Percentiles rank a stretch among this genome's conserved stretches.
These are phyloP conservation scores for Eidolon dupreanum DNA, from an alignment of 2,797 vertebrate genomes.

Conservation along the genomic window DNA sequence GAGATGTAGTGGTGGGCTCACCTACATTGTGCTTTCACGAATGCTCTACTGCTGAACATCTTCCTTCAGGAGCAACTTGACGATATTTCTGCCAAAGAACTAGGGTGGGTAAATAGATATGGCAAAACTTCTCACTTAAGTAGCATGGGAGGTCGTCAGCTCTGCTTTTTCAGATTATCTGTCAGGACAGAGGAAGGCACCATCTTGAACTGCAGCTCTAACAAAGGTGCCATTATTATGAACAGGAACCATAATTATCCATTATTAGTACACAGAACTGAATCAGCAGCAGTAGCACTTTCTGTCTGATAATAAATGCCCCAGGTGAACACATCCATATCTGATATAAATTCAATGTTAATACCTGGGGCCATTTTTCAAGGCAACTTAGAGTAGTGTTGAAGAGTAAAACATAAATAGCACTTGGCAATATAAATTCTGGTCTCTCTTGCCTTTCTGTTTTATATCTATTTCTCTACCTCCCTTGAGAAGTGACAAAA, in stretches of 20 bases:
- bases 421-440: neutral
- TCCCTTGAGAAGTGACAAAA: neutral
- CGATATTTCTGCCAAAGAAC: neutral
- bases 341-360: neutral
- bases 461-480: neutral
- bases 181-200: neutral
- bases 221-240: neutral
- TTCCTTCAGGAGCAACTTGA: neutral
- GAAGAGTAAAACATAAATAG: neutral
- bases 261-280: neutral
- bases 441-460: neutral
- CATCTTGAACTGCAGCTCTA: neutral
- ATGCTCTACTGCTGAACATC: neutral
- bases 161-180: neutral
- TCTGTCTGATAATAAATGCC: neutral
- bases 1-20: neutral
- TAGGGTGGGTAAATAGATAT: neutral
- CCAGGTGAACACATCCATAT: neutral
- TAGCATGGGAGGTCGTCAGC: rapidly evolving
- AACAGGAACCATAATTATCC: too few relatives aligned
- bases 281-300: neutral
- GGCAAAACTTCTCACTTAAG: neutral
- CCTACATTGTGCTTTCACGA: neutral
- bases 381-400: neutral
- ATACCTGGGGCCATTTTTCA: neutral